Evolutionary conservation across 1,140 invertebrate genomes (phyloP), one percentile per base, ranked within the genome.

Genomic region (Marisa cornuarietis): DNA sequence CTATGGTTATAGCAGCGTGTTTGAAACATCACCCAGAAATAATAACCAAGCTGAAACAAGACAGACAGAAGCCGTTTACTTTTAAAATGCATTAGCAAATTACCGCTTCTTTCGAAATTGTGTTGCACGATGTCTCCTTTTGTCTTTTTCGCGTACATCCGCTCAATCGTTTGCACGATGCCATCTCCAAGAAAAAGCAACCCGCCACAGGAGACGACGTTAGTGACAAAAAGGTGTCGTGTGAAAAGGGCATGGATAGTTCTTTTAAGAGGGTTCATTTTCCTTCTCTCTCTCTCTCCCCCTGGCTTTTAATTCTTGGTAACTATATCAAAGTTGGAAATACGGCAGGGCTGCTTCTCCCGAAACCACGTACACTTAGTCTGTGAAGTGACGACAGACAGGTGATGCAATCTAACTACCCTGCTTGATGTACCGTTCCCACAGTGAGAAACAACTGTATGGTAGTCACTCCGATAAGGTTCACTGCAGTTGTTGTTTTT

Each of bases 131-230:
- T 66, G 22, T 66, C 31, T 20, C 79, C 66, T 58, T 24, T 31
- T 52, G 11, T 66, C 65, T 58, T 66, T 26, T 49, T 76, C 58
- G 58, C 51, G 13, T 73, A 51, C 62, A 74, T 8, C 52, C 51
- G 51, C 76, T 87, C 86, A 26, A 87, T 81, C 42, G 82, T 83
- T 52, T 87, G 86, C 26, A 80, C 79, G n/a, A 87, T 75, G 52
- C 78, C 63, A 75, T 87, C 86, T 49, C 85, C 85, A 66, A 86
- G 22, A n/a, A 69, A 81, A 24, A 87, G 71, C 20, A 88, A 65
- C 26, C 76, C 69, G 6, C 83, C 81, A 71, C 79, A 79, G 2
- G 83, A 83, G 22, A 78, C 72, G 54, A 83, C 85, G 74, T 86
- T 88, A 61, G 85, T 86, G 0, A 84, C 22, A 42, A 85, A 78